Percentiles rank a stretch among this genome's conserved stretches.
Conservation (phyloP, 2,113 vertebrate genomes). For the Mugil cephalus region DNA sequence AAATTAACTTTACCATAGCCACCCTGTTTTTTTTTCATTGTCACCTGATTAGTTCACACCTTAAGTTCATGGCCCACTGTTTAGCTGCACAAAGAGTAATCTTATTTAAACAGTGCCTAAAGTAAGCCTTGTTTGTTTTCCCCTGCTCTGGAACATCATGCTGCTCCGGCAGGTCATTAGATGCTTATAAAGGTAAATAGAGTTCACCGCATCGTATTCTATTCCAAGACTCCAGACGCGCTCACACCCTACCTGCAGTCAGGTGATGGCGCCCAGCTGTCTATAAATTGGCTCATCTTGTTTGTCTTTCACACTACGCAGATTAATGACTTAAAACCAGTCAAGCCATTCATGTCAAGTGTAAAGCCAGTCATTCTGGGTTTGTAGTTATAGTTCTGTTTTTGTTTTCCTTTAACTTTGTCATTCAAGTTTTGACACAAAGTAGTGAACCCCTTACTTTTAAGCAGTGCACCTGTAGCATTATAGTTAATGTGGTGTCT, state of each 20-base stretch:
- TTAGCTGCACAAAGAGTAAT: too few relatives aligned
- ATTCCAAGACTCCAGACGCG: neutral
- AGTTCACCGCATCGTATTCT: neutral
- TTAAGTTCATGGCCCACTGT: too few relatives aligned
- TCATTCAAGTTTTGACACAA: neutral
- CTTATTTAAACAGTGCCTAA: neutral
- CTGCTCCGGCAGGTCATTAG: too few relatives aligned
- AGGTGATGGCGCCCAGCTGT: slow-evolving; percentile 27
- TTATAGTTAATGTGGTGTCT: neutral
- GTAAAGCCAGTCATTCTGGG: too few relatives aligned
- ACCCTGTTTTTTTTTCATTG: too few relatives aligned
- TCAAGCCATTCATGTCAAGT: neutral
- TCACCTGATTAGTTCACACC: too few relatives aligned
- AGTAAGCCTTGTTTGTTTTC: neutral
- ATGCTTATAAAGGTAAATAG: neutral
- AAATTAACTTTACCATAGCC: too few relatives aligned
- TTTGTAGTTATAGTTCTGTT: neutral
- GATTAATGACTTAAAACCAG: slow-evolving; percentile 31
- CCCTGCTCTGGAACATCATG: neutral
- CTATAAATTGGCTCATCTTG: slow-evolving; percentile 48
- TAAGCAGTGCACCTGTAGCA: neutral
- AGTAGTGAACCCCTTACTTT: too few relatives aligned
- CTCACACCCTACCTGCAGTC: neutral
- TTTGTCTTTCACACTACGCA: slow-evolving; percentile 17
- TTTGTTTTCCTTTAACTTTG: neutral